Conservation (phyloP, 2,113 vertebrate genomes). For the Promerops cafer region DNA sequence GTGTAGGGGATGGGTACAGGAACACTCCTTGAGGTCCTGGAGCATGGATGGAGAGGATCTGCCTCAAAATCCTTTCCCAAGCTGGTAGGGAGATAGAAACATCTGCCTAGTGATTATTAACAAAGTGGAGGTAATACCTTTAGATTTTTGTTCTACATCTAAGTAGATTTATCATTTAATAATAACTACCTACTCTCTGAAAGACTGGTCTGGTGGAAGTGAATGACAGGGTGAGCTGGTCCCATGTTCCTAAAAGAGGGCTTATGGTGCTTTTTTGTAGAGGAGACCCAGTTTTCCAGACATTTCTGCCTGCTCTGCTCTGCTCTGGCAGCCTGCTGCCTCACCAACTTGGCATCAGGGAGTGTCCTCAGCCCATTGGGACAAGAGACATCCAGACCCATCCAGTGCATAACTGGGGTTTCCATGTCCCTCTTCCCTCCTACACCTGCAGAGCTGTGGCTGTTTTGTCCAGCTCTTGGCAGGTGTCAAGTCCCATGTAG, state of each 20-base stretch:
- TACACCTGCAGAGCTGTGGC: not conserved
- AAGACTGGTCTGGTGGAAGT: not conserved
- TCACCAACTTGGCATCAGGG: not conserved
- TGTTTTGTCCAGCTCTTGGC: not conserved
- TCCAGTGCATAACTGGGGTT: not conserved
- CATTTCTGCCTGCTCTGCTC: not conserved
- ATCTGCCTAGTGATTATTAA: not conserved
- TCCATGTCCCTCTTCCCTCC: not conserved
- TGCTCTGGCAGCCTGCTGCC: not conserved
- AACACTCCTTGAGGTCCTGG: not conserved
- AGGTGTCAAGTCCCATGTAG: not conserved
- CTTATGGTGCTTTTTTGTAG: not conserved
- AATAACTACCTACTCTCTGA: not conserved
- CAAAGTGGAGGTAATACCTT: not conserved
- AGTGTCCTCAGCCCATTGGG: accelerated
- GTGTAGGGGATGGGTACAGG: not conserved
- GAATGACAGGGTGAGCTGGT: not conserved
- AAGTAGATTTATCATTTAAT: not conserved
- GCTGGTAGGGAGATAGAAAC: not conserved
- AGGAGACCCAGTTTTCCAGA: not conserved
- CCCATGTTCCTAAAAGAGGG: not conserved
- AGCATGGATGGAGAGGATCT: not conserved
- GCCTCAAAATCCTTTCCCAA: not conserved
- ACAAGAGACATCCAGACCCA: not conserved
- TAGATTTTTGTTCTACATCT: not conserved